These are phyloP conservation scores for Sebastes hopkinsi DNA, from an alignment of 2,797 vertebrate genomes.

Conservation along the genomic window DNA sequence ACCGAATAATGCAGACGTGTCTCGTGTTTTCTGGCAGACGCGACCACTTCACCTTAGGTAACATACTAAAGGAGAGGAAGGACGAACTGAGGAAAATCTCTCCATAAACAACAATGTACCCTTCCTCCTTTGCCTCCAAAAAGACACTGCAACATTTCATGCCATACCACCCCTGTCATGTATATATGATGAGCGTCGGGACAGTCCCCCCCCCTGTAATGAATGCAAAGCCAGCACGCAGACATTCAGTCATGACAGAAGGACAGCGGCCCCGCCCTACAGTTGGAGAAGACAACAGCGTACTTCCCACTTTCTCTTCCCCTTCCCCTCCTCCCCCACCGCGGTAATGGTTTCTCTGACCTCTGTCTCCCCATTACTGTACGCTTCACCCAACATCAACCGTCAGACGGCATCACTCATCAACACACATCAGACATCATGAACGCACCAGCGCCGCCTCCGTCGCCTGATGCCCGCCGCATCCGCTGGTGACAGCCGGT, in stretches of 20 bases:
- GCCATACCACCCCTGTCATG: slow-evolving; percentile 87
- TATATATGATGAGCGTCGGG: slow-evolving; percentile 84
- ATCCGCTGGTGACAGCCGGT: slow-evolving; percentile 62
- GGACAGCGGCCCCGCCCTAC: slow-evolving; percentile 66
- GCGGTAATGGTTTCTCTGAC: slow-evolving; percentile 90
- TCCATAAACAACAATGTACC: slow-evolving; percentile 39
- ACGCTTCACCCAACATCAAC: slow-evolving; percentile 79
- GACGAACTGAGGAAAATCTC: slow-evolving; percentile 27
- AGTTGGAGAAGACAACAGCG: slow-evolving; percentile 66
- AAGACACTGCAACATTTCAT: slow-evolving; percentile 75
- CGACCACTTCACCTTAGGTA: slow-evolving; percentile 20
- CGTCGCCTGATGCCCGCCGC: slow-evolving; percentile 47
- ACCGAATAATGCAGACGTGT: slow-evolving; percentile 4
- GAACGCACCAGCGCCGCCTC: slow-evolving; percentile 57
- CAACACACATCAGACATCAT: slow-evolving; percentile 66
- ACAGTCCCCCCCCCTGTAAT: slow-evolving; percentile 83
- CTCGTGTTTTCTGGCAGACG: slow-evolving; percentile 11
- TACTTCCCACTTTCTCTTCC: slow-evolving; percentile 60
- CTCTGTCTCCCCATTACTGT: slow-evolving; percentile 80
- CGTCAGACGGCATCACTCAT: slow-evolving; percentile 77
- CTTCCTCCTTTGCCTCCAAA: slow-evolving; percentile 35
- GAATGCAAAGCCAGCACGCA: slow-evolving; percentile 79
- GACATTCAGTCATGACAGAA: slow-evolving; percentile 88
- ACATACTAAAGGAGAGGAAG: slow-evolving; percentile 17
- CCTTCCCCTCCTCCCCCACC: slow-evolving; percentile 56